Evolutionary conservation across 2,113 vertebrate species (phyloP).

Genomic region (Illadopsis cleaveri): DNA sequence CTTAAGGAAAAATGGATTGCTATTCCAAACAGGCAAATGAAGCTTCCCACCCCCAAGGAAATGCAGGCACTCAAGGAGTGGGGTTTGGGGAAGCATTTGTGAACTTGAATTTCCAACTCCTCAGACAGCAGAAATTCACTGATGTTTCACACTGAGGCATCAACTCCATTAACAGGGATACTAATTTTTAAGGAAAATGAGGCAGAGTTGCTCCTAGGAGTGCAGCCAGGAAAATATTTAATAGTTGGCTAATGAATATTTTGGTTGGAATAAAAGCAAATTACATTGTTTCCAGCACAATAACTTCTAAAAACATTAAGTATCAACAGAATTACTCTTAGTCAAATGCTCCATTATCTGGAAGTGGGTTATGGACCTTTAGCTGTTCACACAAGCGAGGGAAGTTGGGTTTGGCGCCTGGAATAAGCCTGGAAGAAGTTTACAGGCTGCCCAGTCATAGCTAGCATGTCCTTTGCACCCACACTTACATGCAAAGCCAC

Average conservation of each 20-base stretch:
- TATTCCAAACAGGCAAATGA: slow-evolving; percentile 17
- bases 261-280: slow-evolving; percentile 57
- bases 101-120: not conserved
- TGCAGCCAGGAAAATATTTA: slow-evolving; percentile 62
- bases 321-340: slow-evolving; percentile 26
- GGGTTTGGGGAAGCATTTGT: not conserved
- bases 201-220: slow-evolving; percentile 21
- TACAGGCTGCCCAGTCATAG: not conserved
- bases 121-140: not conserved
- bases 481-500: not conserved
- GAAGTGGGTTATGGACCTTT: not conserved
- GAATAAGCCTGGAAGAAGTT: slow-evolving; percentile 7
- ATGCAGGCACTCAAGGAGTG: not conserved
- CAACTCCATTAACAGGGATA: not conserved
- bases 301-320: slow-evolving; percentile 20
- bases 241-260: slow-evolving; percentile 37
- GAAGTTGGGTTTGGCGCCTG: slow-evolving; percentile 5
- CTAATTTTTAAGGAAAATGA: slow-evolving; percentile 37
- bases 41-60: slow-evolving; percentile 55
- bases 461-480: not conserved
- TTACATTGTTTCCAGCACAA: slow-evolving; percentile 65
- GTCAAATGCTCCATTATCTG: slow-evolving; percentile 44
- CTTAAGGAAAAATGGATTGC: slow-evolving; percentile 21
- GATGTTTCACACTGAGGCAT: not conserved
- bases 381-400: not conserved